phyloP scores from a whole-genome alignment of 2,113 vertebrate genomes.

The Deroptyus accipitrinus region DNA sequence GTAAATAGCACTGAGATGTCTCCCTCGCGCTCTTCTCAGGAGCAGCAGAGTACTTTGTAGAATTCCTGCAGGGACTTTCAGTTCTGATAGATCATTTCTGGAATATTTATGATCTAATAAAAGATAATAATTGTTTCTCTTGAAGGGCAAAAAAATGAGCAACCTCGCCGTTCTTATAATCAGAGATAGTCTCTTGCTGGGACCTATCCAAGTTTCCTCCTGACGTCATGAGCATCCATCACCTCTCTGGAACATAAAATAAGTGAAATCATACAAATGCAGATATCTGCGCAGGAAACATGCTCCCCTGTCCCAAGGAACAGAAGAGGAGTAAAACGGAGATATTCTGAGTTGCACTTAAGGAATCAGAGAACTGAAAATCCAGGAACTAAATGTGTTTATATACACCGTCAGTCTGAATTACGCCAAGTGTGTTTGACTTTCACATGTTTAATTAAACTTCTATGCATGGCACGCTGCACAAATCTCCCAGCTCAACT shows the following conservation, averaged over 20 bases:
- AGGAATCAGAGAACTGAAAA: not conserved
- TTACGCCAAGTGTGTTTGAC: not conserved
- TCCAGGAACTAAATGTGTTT: not conserved
- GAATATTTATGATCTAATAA: not conserved
- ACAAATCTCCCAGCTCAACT: not conserved
- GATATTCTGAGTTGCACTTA: not conserved
- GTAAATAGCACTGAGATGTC: accelerated
- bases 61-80: not conserved
- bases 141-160: not conserved
- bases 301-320: not conserved
- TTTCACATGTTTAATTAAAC: conserved; percentile 31
- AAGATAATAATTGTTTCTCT: not conserved
- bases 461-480: not conserved
- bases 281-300: not conserved
- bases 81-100: not conserved
- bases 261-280: not conserved
- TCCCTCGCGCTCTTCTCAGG: accelerated
- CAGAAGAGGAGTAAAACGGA: not conserved
- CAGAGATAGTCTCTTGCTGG: not conserved
- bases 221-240: not conserved
- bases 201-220: not conserved
- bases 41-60: accelerated
- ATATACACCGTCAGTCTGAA: not conserved
- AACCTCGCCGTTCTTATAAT: accelerated
- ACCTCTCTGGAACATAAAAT: not conserved